These are phyloP conservation scores for Acanthis flammea DNA, from an alignment of 2,797 vertebrate species.

Conservation along the genomic window DNA sequence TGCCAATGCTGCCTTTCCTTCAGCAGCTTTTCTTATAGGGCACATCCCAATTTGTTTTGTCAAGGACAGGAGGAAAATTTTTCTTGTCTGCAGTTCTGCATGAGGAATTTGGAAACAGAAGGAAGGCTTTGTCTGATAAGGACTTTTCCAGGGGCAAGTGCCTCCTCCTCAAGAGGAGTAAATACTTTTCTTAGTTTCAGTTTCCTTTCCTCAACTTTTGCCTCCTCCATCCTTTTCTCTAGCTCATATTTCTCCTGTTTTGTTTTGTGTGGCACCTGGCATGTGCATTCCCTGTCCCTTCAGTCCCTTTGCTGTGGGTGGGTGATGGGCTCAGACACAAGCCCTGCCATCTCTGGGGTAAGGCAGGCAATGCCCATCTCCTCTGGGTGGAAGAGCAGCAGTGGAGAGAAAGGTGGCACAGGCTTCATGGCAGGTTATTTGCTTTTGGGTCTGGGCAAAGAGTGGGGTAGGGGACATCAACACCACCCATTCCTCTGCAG, in stretches of 20 bases:
- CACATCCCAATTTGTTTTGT: neutral
- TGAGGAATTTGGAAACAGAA: neutral
- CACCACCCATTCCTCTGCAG: neutral
- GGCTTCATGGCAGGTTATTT: neutral
- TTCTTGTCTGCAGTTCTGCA: neutral
- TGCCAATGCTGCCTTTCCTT: neutral
- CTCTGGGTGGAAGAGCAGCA: neutral
- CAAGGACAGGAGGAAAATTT: neutral
- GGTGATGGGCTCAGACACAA: neutral
- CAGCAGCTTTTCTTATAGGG: neutral
- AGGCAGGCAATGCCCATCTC: neutral
- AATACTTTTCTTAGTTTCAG: neutral
- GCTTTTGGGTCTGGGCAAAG: neutral
- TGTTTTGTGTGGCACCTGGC: neutral
- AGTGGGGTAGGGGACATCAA: neutral
- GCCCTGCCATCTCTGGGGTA: accelerated
- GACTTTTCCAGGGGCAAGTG: neutral
- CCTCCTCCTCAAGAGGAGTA: neutral
- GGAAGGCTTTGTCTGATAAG: neutral
- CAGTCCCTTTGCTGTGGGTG: neutral
- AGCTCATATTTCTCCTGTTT: neutral
- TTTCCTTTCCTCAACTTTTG: neutral
- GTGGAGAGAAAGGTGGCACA: neutral
- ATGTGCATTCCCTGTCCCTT: neutral
- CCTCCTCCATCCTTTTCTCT: neutral